Percentiles rank a stretch among this genome's conserved stretches.
Evolutionary conservation across 2,888 invertebrate species (phyloP).

Genomic region (Globia sparganii): DNA sequence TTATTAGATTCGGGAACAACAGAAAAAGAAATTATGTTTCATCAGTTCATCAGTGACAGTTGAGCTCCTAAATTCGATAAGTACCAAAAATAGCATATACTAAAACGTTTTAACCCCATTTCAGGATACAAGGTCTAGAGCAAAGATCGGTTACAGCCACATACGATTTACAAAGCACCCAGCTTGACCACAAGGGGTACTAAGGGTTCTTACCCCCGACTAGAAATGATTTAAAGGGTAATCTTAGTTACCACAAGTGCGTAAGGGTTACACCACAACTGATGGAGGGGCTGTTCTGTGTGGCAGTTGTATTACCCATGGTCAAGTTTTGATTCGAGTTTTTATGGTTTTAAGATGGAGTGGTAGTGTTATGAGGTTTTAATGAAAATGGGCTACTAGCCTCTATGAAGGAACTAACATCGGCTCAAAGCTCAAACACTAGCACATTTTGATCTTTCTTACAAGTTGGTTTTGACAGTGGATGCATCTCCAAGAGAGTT

Average conservation of each 20-base stretch:
- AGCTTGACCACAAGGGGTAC: constrained; percentile 56
- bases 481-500: neutral
- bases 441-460: neutral
- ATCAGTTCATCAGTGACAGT: neutral
- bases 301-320: constrained; percentile 28
- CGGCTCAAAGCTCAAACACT: neutral
- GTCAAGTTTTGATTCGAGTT: constrained; percentile 50
- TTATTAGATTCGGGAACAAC: neutral
- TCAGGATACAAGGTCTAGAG: constrained; percentile 3
- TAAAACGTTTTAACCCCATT: constrained; percentile 20
- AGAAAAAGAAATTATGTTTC: neutral
- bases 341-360: constrained; percentile 33
- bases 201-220: constrained; percentile 47
- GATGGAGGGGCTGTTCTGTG: constrained; percentile 42
- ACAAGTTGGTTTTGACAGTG: neutral
- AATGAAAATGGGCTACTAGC: neutral
- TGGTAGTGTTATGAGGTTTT: neutral
- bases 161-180: constrained; percentile 58
- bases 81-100: neutral
- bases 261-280: constrained; percentile 54
- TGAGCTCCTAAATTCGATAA: neutral
- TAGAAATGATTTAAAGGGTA: constrained; percentile 66
- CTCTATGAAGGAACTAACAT: constrained; percentile 1
- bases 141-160: constrained; percentile 49
- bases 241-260: constrained; percentile 56